These are phyloP conservation scores for Reticulitermes lucifugus DNA, from an alignment of 2,888 invertebrate genomes.

Conservation along the genomic window DNA sequence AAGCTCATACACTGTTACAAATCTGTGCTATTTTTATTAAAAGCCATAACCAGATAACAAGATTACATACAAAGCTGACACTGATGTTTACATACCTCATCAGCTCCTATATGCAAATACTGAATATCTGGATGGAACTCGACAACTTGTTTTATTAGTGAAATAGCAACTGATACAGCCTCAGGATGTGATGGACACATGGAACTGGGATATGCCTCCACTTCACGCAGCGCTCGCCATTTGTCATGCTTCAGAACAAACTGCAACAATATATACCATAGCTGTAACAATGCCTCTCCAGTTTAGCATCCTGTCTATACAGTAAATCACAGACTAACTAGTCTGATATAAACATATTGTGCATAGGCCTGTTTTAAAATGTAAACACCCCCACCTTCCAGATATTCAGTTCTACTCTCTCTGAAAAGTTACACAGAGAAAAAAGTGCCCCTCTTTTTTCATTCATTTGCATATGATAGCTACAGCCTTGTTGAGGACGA, in stretches of 20 bases:
- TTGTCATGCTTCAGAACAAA: slow-evolving; percentile 81
- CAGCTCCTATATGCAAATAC: slow-evolving; percentile 84
- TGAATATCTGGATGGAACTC: slow-evolving; percentile 73
- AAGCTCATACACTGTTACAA: no score
- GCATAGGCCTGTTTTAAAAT: no score
- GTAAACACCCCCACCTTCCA: no score
- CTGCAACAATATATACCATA: slow-evolving; percentile 58
- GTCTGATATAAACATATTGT: no score
- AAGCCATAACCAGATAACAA: no score
- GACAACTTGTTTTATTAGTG: slow-evolving; percentile 79
- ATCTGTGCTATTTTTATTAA: no score
- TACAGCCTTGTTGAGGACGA: no score
- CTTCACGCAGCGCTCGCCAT: slow-evolving; percentile 75
- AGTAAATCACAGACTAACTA: not conserved
- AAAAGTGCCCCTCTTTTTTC: no score
- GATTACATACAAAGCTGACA: no score
- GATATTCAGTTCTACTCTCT: no score
- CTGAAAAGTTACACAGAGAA: no score
- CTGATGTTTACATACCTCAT: slow-evolving; percentile 70
- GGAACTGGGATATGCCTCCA: slow-evolving; percentile 74
- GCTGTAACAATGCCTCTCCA: not conserved
- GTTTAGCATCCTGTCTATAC: not conserved
- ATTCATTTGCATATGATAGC: no score
- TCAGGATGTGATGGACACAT: slow-evolving; percentile 78
- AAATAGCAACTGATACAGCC: slow-evolving; percentile 71